phyloP scores from a whole-genome alignment of 1,140 invertebrate species.

The Drosophila teissieri region DNA sequence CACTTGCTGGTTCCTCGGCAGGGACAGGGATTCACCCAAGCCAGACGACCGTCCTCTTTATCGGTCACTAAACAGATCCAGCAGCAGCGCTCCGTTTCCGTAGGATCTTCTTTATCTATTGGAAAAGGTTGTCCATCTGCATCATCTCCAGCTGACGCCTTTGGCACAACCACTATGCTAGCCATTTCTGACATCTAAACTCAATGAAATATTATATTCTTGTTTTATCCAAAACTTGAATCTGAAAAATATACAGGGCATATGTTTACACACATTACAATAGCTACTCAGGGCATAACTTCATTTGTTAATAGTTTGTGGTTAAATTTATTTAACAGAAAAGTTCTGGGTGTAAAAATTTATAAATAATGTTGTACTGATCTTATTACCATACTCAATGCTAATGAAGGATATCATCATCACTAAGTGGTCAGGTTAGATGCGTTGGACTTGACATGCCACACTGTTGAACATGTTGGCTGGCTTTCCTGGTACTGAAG shows the following conservation, averaged over 20 bases:
- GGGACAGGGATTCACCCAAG: neutral
- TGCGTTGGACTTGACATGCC: slow-evolving; percentile 73
- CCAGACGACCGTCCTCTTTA: neutral
- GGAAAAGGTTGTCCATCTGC: too few relatives aligned
- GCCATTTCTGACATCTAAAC: too few relatives aligned
- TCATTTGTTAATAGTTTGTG: too few relatives aligned
- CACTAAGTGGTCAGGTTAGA: slow-evolving; percentile 17
- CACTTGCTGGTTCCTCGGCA: neutral
- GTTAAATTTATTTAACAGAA: too few relatives aligned
- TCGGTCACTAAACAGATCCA: neutral
- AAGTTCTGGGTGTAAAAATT: too few relatives aligned
- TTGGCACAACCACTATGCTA: too few relatives aligned
- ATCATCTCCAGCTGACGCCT: neutral
- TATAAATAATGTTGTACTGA: neutral
- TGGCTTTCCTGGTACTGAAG: slow-evolving; percentile 54
- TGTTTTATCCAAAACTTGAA: too few relatives aligned
- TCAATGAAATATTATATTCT: too few relatives aligned
- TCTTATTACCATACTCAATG: neutral
- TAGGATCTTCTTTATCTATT: neutral
- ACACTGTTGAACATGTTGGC: slow-evolving; percentile 72
- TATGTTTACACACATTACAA: too few relatives aligned
- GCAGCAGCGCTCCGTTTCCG: neutral
- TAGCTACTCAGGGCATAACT: too few relatives aligned
- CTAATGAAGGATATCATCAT: neutral
- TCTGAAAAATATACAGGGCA: too few relatives aligned